Evolutionary conservation across 2,888 invertebrate genomes (phyloP), one percentile per base, ranked within the genome.

Genomic region (Drosophila fungiperda): DNA sequence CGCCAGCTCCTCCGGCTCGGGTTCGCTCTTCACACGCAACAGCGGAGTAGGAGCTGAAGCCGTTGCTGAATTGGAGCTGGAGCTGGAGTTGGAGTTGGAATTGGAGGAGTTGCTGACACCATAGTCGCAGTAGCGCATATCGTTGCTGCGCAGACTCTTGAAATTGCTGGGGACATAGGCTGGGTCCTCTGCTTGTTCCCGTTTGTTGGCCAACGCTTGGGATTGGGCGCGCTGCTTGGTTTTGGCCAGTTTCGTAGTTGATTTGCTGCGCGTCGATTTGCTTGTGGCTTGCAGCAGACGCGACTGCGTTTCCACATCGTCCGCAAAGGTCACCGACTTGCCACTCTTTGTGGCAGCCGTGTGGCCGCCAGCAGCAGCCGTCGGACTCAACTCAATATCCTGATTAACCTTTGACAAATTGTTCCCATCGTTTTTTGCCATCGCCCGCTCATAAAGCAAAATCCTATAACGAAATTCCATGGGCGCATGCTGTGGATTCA

Each of bases 381-480:
- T 45, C 61, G 68, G 17, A 55, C 55, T 78, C 12, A 69, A 40
- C 62, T 80, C 82, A 64, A 74, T 78, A 48, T 83, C 87, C 63
- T 82, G 78, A 49, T 82, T 83, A 57, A 87, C 78, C 70, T 86
- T 84, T 38, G 82, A 80, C 57, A 80, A 78, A 65, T 82, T 83
- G 64, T 78, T 78, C 55, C 85, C 85, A 20, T 82, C 71, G 70
- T 78, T 79, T 77, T 83, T 76, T 80, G 55, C 59, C 38, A 42
- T 50, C 17, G 76, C 82, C 35, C 78, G 83, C 62, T 81, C 90
- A 62, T 92, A 87, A 50, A 93, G 80, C 63, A 93, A 93, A 76
- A 96, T 95, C 52, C 95, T 94, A 91, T 95, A 96, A 92, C 94
- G 95, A 90, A 96, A 95, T 68, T 94, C 93, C 94, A 96, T 94